Evolutionary conservation across 2,113 vertebrate species (phyloP), one percentile per base, ranked within the genome.

Genomic region (Acrocephalus kingi): DNA sequence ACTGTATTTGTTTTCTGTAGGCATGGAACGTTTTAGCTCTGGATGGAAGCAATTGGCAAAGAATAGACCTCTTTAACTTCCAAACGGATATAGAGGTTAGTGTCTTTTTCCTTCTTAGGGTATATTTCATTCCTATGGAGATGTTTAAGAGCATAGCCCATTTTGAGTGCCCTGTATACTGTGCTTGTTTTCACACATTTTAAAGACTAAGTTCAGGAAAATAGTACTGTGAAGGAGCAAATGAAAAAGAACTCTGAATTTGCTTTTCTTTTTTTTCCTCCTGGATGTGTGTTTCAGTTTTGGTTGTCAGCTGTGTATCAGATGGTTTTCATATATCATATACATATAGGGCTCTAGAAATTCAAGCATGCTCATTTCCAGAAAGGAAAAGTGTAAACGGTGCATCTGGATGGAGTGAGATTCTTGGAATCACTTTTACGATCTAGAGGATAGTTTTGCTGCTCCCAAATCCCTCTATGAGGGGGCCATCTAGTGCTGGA

Each of bases 21-120:
- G 98, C 99, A 59, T 99, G 99, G 99, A 99, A 99, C 90, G 97
- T 99, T 97, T 97, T 99, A 96, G 99, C 99, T 72, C 97, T 99
- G 82, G 99, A 99, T 97, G 99, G 99, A 97, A 99, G 99, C 97
- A 99, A 99, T 96, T 99, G 99, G 99, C 99, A 99, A 97, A 99
- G 99, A 98, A 99, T 99, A 91, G 99, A 99, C 96, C 98, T 99
- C 86, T 99, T 99, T 97, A 99, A 99, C 98, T 99, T 99, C 88
- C 99, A 99, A 84, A 99, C 99, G 15, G 99, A 99, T 96, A 99
- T 99, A 91, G 99, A 99, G 99, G 99, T 99, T 94, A 98, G 98
- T 96, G 58, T 63, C 62, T 54, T 37, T 39, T 43, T 76, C 11
- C 25, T 58, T 51, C 52, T 51, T 25, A 58, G 6, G 9, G 11